Base-by-base conservation (phyloP, 2,797 vertebrate genomes). In the Crenuchus spilurus region DNA sequence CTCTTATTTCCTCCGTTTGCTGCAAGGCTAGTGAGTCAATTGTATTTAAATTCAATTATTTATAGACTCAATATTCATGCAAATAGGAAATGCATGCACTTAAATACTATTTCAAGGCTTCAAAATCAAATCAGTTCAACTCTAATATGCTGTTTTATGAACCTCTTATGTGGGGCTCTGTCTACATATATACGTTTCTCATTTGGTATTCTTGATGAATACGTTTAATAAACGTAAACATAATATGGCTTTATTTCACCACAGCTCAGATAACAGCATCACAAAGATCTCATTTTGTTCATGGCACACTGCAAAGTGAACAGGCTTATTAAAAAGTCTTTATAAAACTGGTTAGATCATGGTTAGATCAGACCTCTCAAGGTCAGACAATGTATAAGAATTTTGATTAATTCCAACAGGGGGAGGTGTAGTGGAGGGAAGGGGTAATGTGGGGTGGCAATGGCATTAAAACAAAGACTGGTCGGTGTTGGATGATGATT, bases 41-140 rank as follows among this genome's bases (percentile, higher is more conserved):
- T 2, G 14, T 14, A 28, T 11, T 54, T 70, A 48, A 64, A 70
- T 57, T 20, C 33, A 16, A n/a, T 46, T 67, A 67, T 18, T 55
- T 28, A 44, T 63, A 16, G 52, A 46, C 16, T 77, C 41, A 62
- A 68, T 77, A 49, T 67, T 54, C 51, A 67, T 77, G 55, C 52
- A 62, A 68, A 72, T 68, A 37, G 24, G n/a, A 76, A 61, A 61
- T 39, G 30, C 54, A 52, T 16, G 26, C 30, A 46, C 24, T 54
- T 54, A 30, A 26, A 18, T 14, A 61, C 24, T 37, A 24, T 71
- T 58, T 60, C 16, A 66, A 48, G 26, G 20, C 26, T 51, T 42
- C 31, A 26, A 37, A 76, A 66, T 52, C 42, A 26, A 37, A 76
- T 18, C 20, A 26, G 14, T 6, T 49, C 44, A 39, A 33, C 44